Conservation (phyloP, 2,888 invertebrate genomes). For the Metalampra italica region DNA sequence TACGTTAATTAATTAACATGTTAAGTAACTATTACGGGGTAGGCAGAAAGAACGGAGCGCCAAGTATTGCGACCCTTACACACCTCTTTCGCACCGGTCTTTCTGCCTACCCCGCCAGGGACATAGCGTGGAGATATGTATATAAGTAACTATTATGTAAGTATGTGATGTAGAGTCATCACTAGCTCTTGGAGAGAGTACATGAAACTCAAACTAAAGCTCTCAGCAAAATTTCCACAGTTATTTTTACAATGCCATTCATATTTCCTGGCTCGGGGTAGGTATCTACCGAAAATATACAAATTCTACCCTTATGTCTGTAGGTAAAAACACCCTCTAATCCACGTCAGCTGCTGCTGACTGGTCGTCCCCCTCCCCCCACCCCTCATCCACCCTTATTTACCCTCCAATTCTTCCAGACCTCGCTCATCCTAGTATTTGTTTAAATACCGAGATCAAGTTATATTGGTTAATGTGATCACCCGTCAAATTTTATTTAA, state of each 20-base stretch:
- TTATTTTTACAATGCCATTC: background rate
- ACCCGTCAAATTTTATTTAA: conserved; percentile 31
- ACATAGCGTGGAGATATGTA: too few species aligned
- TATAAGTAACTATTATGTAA: too few species aligned
- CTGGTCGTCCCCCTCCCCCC: conserved; percentile 54
- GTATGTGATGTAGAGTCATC: too few species aligned
- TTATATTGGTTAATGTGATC: conserved; percentile 33
- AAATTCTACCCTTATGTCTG: conserved; percentile 47
- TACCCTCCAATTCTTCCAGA: conserved; percentile 28
- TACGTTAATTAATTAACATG: too few species aligned
- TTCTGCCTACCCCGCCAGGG: too few species aligned
- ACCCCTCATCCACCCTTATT: conserved; percentile 51
- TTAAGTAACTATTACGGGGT: too few species aligned
- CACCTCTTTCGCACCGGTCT: too few species aligned
- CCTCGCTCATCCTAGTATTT: background rate
- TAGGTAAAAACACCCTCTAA: conserved; percentile 73
- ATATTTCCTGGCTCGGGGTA: conserved; percentile 18
- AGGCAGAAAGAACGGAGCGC: too few species aligned
- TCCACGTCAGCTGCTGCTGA: conserved; percentile 75
- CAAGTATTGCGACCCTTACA: too few species aligned
- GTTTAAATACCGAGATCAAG: conserved; percentile 26
- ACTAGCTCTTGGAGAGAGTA: too few species aligned
- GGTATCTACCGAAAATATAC: conserved; percentile 39
- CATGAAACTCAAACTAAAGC: too few species aligned
- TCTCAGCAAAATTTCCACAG: too few species aligned